These are phyloP conservation scores for Trichoplusia ni DNA, from an alignment of 1,140 invertebrate species.

Conservation along the genomic window DNA sequence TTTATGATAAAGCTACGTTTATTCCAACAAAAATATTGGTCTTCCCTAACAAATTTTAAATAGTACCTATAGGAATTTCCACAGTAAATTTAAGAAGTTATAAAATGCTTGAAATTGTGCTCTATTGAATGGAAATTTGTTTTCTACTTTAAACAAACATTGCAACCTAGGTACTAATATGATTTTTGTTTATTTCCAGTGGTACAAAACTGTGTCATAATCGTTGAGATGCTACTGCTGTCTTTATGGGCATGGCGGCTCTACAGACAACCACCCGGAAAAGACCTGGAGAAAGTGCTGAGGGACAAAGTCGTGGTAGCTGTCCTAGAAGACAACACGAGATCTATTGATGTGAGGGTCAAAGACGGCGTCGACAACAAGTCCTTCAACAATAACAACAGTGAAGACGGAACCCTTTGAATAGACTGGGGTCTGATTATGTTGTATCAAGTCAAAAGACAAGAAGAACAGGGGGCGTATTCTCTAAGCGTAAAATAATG, in stretches of 20 bases:
- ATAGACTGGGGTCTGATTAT: not conserved
- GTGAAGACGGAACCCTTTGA: conserved; percentile 6
- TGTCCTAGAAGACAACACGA: conserved; percentile 56
- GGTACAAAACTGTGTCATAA: conserved; percentile 82
- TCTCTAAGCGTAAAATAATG: no score
- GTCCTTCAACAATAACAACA: conserved; percentile 38
- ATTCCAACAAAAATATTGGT: no score
- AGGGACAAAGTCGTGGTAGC: conserved; percentile 63
- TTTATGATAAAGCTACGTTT: no score
- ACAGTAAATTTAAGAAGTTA: no score
- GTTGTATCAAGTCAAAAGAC: not conserved
- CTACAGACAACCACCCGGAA: conserved; percentile 78
- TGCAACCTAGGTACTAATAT: not conserved
- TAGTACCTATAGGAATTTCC: no score
- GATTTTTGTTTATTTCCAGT: conserved; percentile 77
- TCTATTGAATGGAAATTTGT: no score
- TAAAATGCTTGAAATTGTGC: no score
- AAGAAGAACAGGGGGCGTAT: no score
- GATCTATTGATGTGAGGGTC: conserved; percentile 65
- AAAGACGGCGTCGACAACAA: conserved; percentile 53
- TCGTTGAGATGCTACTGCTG: conserved; percentile 84
- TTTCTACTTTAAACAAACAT: no score
- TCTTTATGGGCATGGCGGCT: conserved; percentile 81
- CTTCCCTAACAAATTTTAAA: no score
- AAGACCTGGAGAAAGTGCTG: conserved; percentile 54